Conservation (phyloP, 2,113 vertebrate species). For the Tachysurus fulvidraco region DNA sequence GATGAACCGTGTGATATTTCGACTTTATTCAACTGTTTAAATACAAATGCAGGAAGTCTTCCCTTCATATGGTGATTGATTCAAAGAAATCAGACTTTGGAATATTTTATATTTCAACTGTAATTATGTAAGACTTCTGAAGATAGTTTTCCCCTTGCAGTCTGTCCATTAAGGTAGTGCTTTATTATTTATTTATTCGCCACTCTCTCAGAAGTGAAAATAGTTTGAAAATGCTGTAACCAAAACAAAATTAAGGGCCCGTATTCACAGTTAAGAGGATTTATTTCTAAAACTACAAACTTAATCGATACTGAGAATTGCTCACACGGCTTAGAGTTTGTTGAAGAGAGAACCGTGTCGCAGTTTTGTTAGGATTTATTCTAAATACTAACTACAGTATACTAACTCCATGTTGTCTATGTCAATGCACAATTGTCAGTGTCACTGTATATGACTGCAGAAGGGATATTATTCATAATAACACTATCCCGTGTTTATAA, state of each 20-base stretch:
- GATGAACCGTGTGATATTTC: conserved; percentile 27
- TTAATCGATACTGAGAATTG: no score
- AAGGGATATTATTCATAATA: no score
- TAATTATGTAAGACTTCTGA: conserved; percentile 10
- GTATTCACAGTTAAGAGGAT: background rate
- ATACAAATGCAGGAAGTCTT: background rate
- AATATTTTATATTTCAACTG: conserved; percentile 18
- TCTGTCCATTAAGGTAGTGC: background rate
- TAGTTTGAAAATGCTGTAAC: background rate
- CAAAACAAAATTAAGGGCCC: background rate
- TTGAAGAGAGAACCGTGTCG: no score
- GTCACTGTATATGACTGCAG: no score
- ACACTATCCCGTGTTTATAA: no score
- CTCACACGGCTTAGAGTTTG: background rate
- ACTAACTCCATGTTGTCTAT: no score
- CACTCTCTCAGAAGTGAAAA: conserved; percentile 12
- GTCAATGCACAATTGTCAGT: no score
- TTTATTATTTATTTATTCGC: background rate
- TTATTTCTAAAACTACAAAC: background rate
- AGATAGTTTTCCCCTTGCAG: background rate
- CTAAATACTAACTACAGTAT: no score
- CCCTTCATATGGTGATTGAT: background rate
- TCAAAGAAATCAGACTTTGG: background rate
- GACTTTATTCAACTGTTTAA: conserved; percentile 1
- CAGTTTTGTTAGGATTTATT: no score